Base-by-base conservation (phyloP, 2,888 invertebrate species). In the Sceliomorpha sp. region DNA sequence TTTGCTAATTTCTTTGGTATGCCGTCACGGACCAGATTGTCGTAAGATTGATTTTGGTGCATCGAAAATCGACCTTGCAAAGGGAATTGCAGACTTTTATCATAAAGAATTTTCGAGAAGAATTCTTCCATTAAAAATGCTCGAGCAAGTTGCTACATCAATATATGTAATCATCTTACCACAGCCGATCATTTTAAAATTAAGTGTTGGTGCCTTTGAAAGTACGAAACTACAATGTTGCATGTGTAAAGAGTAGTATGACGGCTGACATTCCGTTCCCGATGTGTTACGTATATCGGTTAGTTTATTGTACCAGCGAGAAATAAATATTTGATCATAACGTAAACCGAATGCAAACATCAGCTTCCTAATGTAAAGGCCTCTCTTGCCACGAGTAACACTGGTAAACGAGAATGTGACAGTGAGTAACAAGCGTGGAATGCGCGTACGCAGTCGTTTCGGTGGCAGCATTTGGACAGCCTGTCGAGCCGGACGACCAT, bases 401-500 rank as follows among this genome's bases (percentile, higher is more conserved):
- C 74, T 70, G 63, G 77, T 78, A 77, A 77, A 70, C 69, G 70
- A 53, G 74, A 78, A 77, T 72, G 74, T 66, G 75, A 66, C 51
- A 69, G 73, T 70, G 67, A 63, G 62, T 72, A 55, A 68, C 70
- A 63, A 63, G 60, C 56, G 62, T 53, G 58, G 62, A 59, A 70
- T 72, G 62, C 56, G 71, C 67, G 68, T 58, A 51, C 70, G 69
- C 55, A 55, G 51, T 66, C 72, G 74, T 68, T 76, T 75, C 78
- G 76, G 78, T 80, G 77, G 78, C 80, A 79, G 77, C 84, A 82
- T 85, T 84, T 84, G 80, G 83, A 84, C 82, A 83, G 81, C 75
- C 82, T 82, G 82, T 81, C 82, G 81, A 71, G 72, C 74, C 70
- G 56, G 73, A 79, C 75, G 75, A 67, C 72, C 75, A 58, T 70